These are phyloP conservation scores for Chironomus tentans DNA, from an alignment of 2,888 invertebrate genomes.

Conservation along the genomic window DNA sequence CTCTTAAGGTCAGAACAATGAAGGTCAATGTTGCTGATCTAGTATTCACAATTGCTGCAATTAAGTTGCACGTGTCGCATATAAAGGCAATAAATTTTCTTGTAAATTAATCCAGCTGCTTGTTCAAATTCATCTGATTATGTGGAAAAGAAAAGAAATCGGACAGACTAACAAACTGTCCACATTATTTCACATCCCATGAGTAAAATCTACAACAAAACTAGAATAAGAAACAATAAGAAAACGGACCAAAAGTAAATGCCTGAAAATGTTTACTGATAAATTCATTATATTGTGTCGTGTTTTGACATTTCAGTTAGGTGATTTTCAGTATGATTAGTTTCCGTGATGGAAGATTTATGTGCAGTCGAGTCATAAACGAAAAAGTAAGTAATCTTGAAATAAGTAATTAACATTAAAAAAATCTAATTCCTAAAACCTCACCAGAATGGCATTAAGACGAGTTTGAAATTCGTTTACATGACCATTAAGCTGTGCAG, in stretches of 20 bases:
- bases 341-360: neutral
- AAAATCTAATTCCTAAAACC: neutral
- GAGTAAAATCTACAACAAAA: neutral
- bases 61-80: too few relatives aligned
- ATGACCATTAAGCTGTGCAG: neutral
- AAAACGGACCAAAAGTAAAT: neutral
- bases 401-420: constrained; percentile 3
- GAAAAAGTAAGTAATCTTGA: neutral
- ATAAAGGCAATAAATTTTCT: too few relatives aligned
- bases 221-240: neutral
- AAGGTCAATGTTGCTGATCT: too few relatives aligned
- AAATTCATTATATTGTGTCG: constrained; percentile 20
- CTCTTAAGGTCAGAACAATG: too few relatives aligned
- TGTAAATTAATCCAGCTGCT: too few relatives aligned
- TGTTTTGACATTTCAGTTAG: constrained; percentile 23
- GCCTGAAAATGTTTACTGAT: constrained; percentile 8
- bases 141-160: too few relatives aligned
- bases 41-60: too few relatives aligned
- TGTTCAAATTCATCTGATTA: too few relatives aligned
- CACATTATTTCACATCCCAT: too few relatives aligned
- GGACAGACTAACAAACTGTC: too few relatives aligned
- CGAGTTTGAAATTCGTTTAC: neutral
- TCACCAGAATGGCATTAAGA: neutral
- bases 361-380: neutral
- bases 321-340: constrained; percentile 8